Conservation (phyloP, 2,797 vertebrate genomes). For the Hybognathus amarus region DNA sequence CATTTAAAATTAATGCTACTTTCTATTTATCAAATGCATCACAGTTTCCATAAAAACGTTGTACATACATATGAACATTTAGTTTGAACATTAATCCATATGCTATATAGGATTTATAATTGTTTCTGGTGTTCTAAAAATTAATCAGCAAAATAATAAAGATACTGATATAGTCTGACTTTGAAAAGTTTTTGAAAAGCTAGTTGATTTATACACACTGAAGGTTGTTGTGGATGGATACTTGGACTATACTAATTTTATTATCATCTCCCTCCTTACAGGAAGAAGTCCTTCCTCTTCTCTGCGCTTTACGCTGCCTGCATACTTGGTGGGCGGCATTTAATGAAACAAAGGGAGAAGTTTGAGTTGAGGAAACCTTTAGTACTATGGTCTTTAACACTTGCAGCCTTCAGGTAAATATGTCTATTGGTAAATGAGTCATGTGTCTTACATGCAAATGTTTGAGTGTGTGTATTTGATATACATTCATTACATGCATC, state of each 20-base stretch:
- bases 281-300: slow-evolving; percentile 99
- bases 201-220: too few relatives aligned
- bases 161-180: not conserved
- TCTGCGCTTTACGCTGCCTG: slow-evolving; percentile 95
- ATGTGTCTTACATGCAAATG: not conserved
- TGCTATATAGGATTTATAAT: not conserved
- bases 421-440: not conserved
- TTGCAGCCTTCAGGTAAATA: slow-evolving; percentile 93
- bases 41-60: not conserved
- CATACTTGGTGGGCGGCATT: slow-evolving; percentile 94
- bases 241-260: not conserved
- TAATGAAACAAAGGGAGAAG: slow-evolving; percentile 98
- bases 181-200: not conserved
- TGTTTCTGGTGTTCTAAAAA: not conserved
- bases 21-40: not conserved
- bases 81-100: not conserved
- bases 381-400: slow-evolving; percentile 96
- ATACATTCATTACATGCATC: not conserved
- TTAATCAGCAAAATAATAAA: not conserved
- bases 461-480: not conserved
- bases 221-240: not conserved
- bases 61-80: not conserved
- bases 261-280: slow-evolving; percentile 63
- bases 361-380: slow-evolving; percentile 97
- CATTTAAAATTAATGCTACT: not conserved